These are phyloP conservation scores for Gadopsis marmoratus DNA, from an alignment of 2,797 vertebrate genomes.

Conservation along the genomic window DNA sequence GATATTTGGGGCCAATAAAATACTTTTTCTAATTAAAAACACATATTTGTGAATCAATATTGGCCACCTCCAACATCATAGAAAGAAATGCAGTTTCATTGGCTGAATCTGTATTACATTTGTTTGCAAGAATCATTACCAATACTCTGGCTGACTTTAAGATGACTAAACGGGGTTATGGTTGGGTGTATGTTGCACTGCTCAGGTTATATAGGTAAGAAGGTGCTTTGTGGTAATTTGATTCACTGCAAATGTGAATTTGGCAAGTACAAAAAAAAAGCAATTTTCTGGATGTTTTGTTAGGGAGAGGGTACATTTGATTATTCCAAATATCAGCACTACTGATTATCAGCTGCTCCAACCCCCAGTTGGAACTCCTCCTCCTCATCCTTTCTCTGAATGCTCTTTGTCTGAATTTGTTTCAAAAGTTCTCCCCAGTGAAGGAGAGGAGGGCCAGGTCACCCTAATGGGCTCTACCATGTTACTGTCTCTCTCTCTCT, in stretches of 20 bases:
- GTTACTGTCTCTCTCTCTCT: conserved; percentile 28
- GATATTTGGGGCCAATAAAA: background rate
- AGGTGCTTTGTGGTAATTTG: background rate
- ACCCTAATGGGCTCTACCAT: conserved; percentile 36
- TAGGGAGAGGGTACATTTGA: background rate
- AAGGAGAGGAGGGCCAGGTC: conserved; percentile 30
- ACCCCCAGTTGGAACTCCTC: background rate
- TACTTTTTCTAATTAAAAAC: conserved; percentile 7
- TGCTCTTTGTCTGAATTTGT: conserved; percentile 50
- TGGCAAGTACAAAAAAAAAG: background rate
- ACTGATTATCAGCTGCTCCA: background rate
- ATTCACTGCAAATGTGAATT: too few species aligned
- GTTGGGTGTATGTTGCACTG: background rate
- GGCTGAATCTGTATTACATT: background rate
- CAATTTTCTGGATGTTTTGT: background rate
- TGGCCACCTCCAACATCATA: background rate
- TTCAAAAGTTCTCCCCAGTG: conserved; percentile 35
- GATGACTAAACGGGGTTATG: background rate
- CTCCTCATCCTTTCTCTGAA: conserved; percentile 35
- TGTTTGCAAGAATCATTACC: background rate
- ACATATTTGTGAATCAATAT: conserved; percentile 26
- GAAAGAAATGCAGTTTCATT: background rate
- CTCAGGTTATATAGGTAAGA: background rate
- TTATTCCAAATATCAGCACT: background rate
- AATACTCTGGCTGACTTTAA: background rate